Base-by-base conservation (phyloP, 1,140 invertebrate genomes). In the Pemphigus obesinymphae region DNA sequence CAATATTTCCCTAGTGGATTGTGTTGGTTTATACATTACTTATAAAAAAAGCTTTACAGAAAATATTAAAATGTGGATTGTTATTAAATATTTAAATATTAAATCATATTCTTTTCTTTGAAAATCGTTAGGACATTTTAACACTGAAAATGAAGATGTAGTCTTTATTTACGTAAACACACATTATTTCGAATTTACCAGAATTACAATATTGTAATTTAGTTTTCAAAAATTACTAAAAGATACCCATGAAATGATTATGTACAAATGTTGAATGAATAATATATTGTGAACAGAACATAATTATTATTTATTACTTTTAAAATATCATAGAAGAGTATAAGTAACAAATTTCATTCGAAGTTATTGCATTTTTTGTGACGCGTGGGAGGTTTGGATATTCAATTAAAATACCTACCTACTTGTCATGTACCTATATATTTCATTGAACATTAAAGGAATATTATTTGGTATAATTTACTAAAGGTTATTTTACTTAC, bases 11-110 rank as follows among this genome's bases (percentile, higher is more conserved):
- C 34, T 40, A 40, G 34, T 23, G 63, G n/a, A 11, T 13, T 15
- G n/a, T 3, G 4, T 37, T 43, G 10, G 20, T 70, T 70, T 8
- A 70, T 26, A 70, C 23, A 70, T 43, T 43, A 70, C 11, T 70
- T 45, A 5, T 70, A 70, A 26, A 70, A 13, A 70, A 58, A 43
- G n/a, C 10, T 26, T 26, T 26, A 37, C 1, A 45, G 37, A 34
- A 70, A 23, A 70, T 17, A 43, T 43, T 43, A 70, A n/a, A 43
- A 70, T 70, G n/a, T 43, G 43, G 66, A 23, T 70, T 70, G 26
- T 70, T 43, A 43, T 70, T 70, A 70, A 70, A 68, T 68, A 68
- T 43, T 13, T 68, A 68, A 68, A 40, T 34, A 37, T 11, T 26
- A 43, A 70, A 43, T 70, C 37, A 70, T 43, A 26, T 70, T 70